Conservation (phyloP, 2,113 vertebrate species). For the Neodon shergylaensis region DNA sequence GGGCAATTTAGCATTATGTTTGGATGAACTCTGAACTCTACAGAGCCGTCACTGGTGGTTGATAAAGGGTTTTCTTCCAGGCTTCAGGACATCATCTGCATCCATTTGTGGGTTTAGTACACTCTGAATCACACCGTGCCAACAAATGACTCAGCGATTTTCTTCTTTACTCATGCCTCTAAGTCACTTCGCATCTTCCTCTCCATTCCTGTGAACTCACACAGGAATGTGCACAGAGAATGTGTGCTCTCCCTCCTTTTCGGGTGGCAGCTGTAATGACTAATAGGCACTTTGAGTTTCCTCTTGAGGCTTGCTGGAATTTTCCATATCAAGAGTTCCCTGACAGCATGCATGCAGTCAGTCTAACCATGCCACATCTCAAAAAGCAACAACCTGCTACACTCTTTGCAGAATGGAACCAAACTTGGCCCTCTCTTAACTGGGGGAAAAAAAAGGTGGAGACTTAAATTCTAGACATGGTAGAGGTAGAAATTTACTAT, state of each 20-base stretch:
- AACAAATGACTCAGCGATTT: slow-evolving; percentile 1
- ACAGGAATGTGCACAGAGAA: not conserved
- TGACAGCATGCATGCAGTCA: not conserved
- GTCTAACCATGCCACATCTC: not conserved
- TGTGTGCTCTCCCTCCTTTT: not conserved
- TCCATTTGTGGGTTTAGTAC: not conserved
- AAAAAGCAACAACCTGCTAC: not conserved
- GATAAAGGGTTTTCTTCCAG: not conserved
- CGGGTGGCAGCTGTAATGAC: slow-evolving; percentile 1
- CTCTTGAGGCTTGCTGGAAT: slow-evolving; percentile 21
- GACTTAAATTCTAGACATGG: not conserved
- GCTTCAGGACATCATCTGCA: not conserved
- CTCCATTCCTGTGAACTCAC: not conserved
- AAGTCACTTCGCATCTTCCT: not conserved
- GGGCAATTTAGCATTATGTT: not conserved
- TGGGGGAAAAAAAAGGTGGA: not conserved
- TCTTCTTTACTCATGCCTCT: slow-evolving; percentile 4
- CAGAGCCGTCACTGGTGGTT: not conserved
- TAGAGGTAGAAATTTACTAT: not conserved
- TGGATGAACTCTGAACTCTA: not conserved
- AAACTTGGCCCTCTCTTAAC: not conserved
- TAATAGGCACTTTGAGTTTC: not conserved
- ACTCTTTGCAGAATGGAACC: not conserved
- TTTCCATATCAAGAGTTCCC: slow-evolving; percentile 38
- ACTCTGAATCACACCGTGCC: slow-evolving; percentile 19